Evolutionary conservation across 2,888 invertebrate species (phyloP), one percentile per base, ranked within the genome.

Genomic region (Drosophila nr. perissopoda): DNA sequence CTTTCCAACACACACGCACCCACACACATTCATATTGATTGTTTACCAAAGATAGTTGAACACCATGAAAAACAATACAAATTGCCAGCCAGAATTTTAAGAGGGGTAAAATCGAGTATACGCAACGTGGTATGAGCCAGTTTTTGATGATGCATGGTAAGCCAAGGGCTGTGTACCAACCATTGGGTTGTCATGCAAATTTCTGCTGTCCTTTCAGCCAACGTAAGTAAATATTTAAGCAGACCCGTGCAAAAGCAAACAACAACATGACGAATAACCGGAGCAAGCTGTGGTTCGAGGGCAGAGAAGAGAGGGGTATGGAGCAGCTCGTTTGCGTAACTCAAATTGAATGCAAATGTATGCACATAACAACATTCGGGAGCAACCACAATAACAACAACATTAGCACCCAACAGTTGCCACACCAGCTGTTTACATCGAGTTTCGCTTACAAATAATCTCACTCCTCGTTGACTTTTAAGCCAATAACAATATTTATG

Each of bases 311-410:
- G 33, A 10, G 0, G 52, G 38, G 16, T 40, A 36, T 29, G 52
- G 21, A 33, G 60, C 57, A 42, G 65, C 38, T 67, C 76, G 68
- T 54, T 72, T 53, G 62, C 60, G 54, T 70, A 51, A 66, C 53
- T 58, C 53, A 76, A 81, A 82, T 69, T 67, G 71, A 42, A 84
- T 86, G 86, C 81, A 85, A 86, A 83, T 81, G 65, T 81, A 85
- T 81, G 83, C 80, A 78, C 58, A 71, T 61, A 75, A 66, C 58
- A 65, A 46, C 58, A 71, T 65, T 27, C 36, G 53, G 53, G 42
- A 60, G 68, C 64, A 73, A 68, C 61, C 25, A 46, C 63, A 70
- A 60, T n/a, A 63, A 52, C 36, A 64, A 42, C 46, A 67, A 38
- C 49, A 65, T 67, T 65, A 65, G 38, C 65, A 63, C 49, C 61